Base-by-base conservation (phyloP, 2,888 invertebrate species). In the Lapara coniferarum region DNA sequence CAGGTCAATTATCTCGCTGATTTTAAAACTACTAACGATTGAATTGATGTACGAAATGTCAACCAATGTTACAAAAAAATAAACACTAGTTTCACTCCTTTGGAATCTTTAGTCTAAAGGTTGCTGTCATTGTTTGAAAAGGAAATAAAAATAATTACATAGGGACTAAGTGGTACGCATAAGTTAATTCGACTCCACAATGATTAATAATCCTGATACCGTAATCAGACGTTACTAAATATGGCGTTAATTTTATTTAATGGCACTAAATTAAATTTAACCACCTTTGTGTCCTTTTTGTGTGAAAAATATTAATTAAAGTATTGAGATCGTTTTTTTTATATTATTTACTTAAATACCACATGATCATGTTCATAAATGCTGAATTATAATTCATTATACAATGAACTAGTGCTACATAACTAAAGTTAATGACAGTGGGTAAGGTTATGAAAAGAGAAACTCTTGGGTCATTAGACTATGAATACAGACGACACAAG, bases 1-100 rank as follows among this genome's bases (percentile, higher is more conserved):
- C 66, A 44, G 76, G 75, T 76, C 77, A 71, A 78, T 77, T 74
- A 70, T 73, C 59, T 72, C 73, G 77, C 71, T 71, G 19, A 72
- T 72, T 73, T 73, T 59, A 16, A 46, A 58, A 44, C 69, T 71
- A 63, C 53, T 46, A 59, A 70, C 14, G 57, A 67, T 68, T 66
- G 37, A 69, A 63, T 49, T 49, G 53, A 63, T 19, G 68, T 53
- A 63, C 59, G 19, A 53, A 63, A 69, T 69, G 63, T 63, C 68
- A 44, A 63, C 44, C 59, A 16, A 37, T 69, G 46, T 63, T 53
- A 37, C 51, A 37, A 53, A 19, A 46, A 63, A 68, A 63, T 25
- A 19, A 69, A 63, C 16, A 63, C 44, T 13, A 4, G 59, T 25
- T 63, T 63, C 59, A 1, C 53, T 44, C 53, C 19, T 37, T 37